phyloP scores from a whole-genome alignment of 2,797 vertebrate genomes.

The Glossophaga mutica region DNA sequence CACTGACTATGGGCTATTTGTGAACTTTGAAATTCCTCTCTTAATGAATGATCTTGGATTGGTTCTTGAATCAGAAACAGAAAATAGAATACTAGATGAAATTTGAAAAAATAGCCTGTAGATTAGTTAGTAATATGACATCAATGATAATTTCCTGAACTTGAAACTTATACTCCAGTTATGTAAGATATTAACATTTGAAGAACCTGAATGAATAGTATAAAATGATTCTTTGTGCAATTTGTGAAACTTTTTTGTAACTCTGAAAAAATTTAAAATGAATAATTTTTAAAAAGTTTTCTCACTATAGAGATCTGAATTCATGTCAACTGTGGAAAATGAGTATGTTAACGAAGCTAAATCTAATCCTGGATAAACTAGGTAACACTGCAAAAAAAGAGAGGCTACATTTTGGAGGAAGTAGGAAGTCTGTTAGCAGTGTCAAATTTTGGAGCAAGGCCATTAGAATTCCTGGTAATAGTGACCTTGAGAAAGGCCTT shows the following conservation, averaged over 20 bases:
- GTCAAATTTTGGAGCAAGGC: neutral
- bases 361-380: neutral
- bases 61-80: neutral
- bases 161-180: constrained; percentile 6
- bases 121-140: neutral
- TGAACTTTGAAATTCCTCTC: neutral
- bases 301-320: neutral
- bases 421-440: neutral
- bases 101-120: neutral
- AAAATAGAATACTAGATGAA: neutral
- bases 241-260: neutral
- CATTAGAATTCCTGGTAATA: neutral
- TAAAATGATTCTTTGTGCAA: neutral
- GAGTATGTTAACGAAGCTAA: neutral
- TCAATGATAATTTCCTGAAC: neutral
- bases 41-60: neutral
- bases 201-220: neutral
- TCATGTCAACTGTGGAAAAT: neutral
- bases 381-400: neutral
- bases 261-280: neutral
- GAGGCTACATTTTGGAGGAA: neutral
- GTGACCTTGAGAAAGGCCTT: neutral
- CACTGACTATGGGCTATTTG: neutral
- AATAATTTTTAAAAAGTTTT: neutral
- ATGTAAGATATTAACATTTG: neutral